Percentiles rank a stretch among this genome's conserved stretches.
These are phyloP conservation scores for Sclerodermus sp. DNA, from an alignment of 2,888 invertebrate species.

Conservation along the genomic window DNA sequence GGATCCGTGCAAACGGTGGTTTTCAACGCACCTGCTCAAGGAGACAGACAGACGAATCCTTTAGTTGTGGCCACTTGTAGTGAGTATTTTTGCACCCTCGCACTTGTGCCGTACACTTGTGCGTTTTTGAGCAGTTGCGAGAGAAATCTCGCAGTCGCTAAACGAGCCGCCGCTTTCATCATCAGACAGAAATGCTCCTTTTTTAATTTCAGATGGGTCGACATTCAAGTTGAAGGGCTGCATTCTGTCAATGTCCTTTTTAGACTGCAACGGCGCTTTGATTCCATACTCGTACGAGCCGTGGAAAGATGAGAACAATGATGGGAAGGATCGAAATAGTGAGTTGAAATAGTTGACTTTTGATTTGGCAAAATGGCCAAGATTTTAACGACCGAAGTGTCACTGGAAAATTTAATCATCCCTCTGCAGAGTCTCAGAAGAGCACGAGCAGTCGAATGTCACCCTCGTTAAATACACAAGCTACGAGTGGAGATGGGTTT, in stretches of 20 bases:
- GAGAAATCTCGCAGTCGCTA: too few relatives aligned
- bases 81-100: constrained; percentile 54
- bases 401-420: not conserved
- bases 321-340: constrained; percentile 56
- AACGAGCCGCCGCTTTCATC: too few relatives aligned
- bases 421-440: constrained; percentile 13
- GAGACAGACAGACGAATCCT: constrained; percentile 83
- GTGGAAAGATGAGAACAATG: constrained; percentile 88
- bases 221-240: constrained; percentile 95
- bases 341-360: too few relatives aligned
- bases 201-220: constrained; percentile 74
- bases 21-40: constrained; percentile 76
- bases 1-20: constrained; percentile 94
- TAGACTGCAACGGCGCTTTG: constrained; percentile 92
- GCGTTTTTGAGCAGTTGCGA: too few relatives aligned
- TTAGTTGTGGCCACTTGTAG: constrained; percentile 87
- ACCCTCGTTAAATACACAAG: constrained; percentile 68
- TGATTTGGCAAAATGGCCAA: too few relatives aligned
- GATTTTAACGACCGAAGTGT: too few relatives aligned
- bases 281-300: constrained; percentile 88
- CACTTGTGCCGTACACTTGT: not conserved
- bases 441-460: constrained; percentile 73
- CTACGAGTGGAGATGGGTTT: constrained; percentile 57
- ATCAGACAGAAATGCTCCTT: not conserved
- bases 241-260: constrained; percentile 91